Base-by-base conservation (phyloP, 92 coral and sea anemone species). In the Chrysogorgia sp. region DNA sequence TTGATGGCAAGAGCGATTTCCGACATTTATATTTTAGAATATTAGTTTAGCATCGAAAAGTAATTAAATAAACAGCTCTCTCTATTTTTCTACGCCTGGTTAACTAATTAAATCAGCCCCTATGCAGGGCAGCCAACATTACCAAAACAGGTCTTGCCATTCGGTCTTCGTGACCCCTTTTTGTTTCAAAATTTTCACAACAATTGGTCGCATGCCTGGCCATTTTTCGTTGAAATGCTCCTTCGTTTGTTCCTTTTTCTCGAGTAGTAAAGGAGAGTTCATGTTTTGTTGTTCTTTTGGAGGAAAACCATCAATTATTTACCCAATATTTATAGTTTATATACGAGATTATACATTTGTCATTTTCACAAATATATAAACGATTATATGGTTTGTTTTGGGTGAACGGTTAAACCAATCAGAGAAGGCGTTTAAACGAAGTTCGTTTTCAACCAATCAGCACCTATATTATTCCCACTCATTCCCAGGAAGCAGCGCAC, bases 61-160 rank as follows among this genome's bases (percentile, higher is more conserved):
- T n/a, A n/a, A n/a, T n/a, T n/a, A n/a, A n/a, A n/a, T n/a, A n/a
- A n/a, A n/a, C n/a, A n/a, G n/a, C n/a, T n/a, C n/a, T n/a, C n/a
- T n/a, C 7, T 20, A 3, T 0, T n/a, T 10, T n/a, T 41, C 9
- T 45, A 29, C 7, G 24, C 0, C 40, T 21, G n/a, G n/a, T n/a
- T n/a, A n/a, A n/a, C n/a, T n/a, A 17, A 75, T 53, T 30, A n/a
- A 2, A 5, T 40, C 50, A 34, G 33, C 7, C 34, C 30, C 6
- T 20, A 31, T 21, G 32, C 23, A 20, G 30, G 34, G 32, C 26
- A 14, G 7, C 24, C 37, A 26, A 19, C 77, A 92, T 78, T 64
- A 94, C 98, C 98, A 94, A 59, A 94, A 94, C n/a, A 94, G 80
- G 77, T 88, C 90, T 48, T 94, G 98, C 98, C 98, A 94, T 62